Evolutionary conservation across 2,888 invertebrate species (phyloP).

Genomic region (Sarcophaga caerulescens): DNA sequence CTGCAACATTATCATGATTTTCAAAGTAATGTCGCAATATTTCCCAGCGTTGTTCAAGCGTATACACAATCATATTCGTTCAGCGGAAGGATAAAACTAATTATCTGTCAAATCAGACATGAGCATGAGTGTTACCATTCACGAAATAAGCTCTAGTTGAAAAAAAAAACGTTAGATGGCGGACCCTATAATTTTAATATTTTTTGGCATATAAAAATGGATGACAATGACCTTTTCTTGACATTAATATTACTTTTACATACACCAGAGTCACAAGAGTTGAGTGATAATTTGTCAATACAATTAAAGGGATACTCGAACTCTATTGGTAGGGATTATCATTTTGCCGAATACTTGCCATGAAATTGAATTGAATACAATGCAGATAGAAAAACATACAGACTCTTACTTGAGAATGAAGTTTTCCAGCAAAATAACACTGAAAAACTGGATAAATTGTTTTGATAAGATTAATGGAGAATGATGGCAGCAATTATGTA

Average conservation of each 20-base stretch:
- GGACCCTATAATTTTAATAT: conserved; percentile 53
- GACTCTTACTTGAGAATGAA: conserved; percentile 10
- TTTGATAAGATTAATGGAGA: conserved; percentile 79
- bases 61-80: no score
- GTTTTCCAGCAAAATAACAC: neutral
- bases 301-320: conserved; percentile 70
- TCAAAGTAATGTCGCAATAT: no score
- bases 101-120: no score
- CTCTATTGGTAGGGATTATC: conserved; percentile 15
- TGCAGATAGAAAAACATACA: conserved; percentile 15
- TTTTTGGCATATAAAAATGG: conserved; percentile 12
- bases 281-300: conserved; percentile 77
- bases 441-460: conserved; percentile 75
- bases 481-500: conserved; percentile 73
- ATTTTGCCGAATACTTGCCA: conserved; percentile 24
- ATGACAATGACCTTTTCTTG: conserved; percentile 58
- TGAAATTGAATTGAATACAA: conserved; percentile 13
- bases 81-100: no score
- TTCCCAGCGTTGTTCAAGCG: no score
- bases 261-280: conserved; percentile 10
- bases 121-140: no score
- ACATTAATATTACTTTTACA: conserved; percentile 58
- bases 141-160: no score
- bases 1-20: no score
- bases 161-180: no score